Base-by-base conservation (phyloP, 2,113 vertebrate genomes). In the Phrynocephalus versicolor region DNA sequence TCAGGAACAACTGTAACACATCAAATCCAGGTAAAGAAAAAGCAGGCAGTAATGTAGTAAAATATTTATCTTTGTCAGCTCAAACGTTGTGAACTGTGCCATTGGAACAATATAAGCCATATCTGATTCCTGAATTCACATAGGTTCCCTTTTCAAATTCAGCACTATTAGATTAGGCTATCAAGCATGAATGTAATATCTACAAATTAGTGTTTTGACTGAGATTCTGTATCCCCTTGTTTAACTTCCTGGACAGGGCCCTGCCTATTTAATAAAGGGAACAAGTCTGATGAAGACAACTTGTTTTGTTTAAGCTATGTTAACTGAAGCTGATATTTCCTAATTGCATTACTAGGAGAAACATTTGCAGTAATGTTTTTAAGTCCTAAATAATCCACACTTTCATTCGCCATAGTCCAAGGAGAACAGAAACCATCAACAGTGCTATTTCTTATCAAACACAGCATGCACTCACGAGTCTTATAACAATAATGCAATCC, bases 341-440 rank as follows among this genome's bases (percentile, higher is more conserved):
- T 97, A 96, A 97, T 95, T 96, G 85, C 94, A 96, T 97, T 96
- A 96, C 92, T 94, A 96, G 92, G 91, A 95, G 94, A 95, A 96
- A 95, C 88, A 92, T 92, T 92, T 91, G 67, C 76, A 81, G 88
- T 92, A 93, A 89, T 86, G 77, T 88, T 92, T 81, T 80, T 89
- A 88, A n/a, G 89, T 94, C 90, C 71, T 78, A 67, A 80, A 25
- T 82, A n/a, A 37, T 70, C 89, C 84, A 64, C 84, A 30, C 27
- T 90, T 93, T 37, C 57, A 84, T 81, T 84, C 85, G 85, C 92
- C 94, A 94, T 94, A 94, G 94, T 92, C 91, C 91, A 92, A 74
- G 45, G 82, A 92, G 95, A 92, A 6, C 87, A 93, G 90, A 90
- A 95, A 94, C 91, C 79, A 90, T 87, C 85, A 91, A 85, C 87